Conservation (phyloP, 64 coral and sea anemone species). For the Actinia tenebrosa region DNA sequence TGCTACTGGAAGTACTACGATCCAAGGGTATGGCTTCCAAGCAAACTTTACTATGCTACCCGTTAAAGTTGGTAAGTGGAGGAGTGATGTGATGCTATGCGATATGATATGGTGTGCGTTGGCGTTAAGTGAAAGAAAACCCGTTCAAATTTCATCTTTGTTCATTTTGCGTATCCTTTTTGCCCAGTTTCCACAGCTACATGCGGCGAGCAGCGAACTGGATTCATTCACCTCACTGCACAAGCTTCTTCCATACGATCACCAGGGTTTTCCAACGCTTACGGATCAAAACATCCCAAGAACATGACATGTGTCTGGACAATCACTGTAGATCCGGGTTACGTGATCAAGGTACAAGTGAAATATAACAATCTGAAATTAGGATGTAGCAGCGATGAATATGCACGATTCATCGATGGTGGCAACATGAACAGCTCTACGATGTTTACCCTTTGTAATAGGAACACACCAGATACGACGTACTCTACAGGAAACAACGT, state of each 20-base stretch:
- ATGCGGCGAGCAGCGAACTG: background rate
- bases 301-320: slow-evolving; percentile 13
- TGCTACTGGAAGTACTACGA: background rate
- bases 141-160: no score
- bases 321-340: background rate
- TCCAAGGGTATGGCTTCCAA: background rate
- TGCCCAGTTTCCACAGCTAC: background rate
- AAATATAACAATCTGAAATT: background rate
- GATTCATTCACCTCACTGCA: background rate
- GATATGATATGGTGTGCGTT: no score
- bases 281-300: background rate
- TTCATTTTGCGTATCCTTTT: background rate
- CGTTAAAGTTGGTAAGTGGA: background rate
- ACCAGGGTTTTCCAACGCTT: background rate
- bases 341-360: background rate
- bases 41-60: background rate
- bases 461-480: background rate
- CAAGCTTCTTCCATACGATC: background rate
- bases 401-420: background rate
- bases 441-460: background rate
- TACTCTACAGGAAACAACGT: background rate
- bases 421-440: background rate
- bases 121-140: no score
- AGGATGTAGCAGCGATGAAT: background rate
- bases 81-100: no score